phyloP scores from a whole-genome alignment of 2,797 vertebrate species.

The Peromyscus attwateri region DNA sequence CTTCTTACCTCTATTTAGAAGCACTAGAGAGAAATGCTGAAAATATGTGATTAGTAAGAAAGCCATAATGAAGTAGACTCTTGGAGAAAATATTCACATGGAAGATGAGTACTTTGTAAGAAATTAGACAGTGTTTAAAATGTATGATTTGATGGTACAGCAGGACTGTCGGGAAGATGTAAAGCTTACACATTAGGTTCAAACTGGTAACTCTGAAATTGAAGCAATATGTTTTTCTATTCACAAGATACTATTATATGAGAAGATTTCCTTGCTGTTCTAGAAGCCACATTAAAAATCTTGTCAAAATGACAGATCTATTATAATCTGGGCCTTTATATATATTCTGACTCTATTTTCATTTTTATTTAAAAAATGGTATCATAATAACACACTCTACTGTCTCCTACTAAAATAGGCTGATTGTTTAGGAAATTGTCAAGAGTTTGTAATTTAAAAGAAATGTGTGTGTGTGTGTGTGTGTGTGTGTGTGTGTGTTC shows the following conservation, averaged over 20 bases:
- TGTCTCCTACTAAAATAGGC: background rate
- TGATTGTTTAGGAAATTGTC: conserved; percentile 28
- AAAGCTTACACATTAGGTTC: conserved; percentile 3
- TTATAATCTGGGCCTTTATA: conserved; percentile 51
- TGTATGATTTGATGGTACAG: background rate
- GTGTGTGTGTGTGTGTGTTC: background rate
- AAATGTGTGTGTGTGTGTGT: background rate
- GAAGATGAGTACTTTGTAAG: background rate
- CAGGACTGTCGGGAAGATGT: background rate
- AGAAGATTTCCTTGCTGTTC: conserved; percentile 38
- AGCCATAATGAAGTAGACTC: background rate
- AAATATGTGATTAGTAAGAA: conserved; percentile 43
- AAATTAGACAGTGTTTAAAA: background rate
- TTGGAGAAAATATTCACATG: background rate
- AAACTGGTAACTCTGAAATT: conserved; percentile 58
- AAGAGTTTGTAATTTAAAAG: conserved; percentile 28
- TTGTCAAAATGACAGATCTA: conserved; percentile 52
- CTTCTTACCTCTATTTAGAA: background rate
- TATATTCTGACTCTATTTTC: conserved; percentile 47
- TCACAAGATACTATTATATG: conserved; percentile 31
- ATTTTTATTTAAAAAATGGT: conserved; percentile 27
- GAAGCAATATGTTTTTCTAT: conserved; percentile 45
- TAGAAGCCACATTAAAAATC: conserved; percentile 46
- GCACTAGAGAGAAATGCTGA: background rate
- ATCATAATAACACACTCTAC: background rate